phyloP scores from a whole-genome alignment of 2,888 invertebrate genomes.

The Conus canariensis region DNA sequence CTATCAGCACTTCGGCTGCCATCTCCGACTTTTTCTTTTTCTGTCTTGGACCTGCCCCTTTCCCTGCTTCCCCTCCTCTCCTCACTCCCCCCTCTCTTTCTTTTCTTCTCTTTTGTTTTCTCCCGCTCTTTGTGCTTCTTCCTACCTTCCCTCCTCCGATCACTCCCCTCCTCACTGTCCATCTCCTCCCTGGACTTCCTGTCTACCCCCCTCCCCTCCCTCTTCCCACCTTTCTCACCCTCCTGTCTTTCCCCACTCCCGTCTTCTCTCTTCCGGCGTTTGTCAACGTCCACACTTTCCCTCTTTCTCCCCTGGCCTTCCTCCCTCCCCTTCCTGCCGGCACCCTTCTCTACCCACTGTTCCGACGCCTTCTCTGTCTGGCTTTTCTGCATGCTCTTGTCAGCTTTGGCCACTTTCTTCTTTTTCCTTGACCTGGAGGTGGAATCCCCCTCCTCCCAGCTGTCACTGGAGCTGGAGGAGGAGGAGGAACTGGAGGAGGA shows the following conservation, averaged over 20 bases:
- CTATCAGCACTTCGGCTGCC: slow-evolving; percentile 53
- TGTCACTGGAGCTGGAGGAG: slow-evolving; percentile 56
- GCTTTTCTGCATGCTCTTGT: slow-evolving; percentile 40
- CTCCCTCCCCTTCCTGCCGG: slow-evolving; percentile 39
- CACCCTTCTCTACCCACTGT: slow-evolving; percentile 40
- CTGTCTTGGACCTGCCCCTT: slow-evolving; percentile 39
- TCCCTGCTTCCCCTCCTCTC: slow-evolving; percentile 21
- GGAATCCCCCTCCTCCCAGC: slow-evolving; percentile 46
- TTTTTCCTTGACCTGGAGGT: slow-evolving; percentile 45
- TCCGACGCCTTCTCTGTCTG: slow-evolving; percentile 44
- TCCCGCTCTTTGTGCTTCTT: slow-evolving; percentile 50
- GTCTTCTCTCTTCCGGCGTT: slow-evolving; percentile 40
- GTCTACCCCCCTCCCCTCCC: slow-evolving; percentile 41
- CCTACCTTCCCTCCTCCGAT: neutral
- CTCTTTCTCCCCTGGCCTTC: slow-evolving; percentile 42
- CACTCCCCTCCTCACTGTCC: slow-evolving; percentile 22
- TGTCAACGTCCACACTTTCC: slow-evolving; percentile 13
- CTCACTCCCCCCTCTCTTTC: slow-evolving; percentile 5
- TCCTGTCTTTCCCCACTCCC: slow-evolving; percentile 33
- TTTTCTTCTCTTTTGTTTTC: slow-evolving; percentile 48
- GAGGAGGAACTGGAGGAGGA: slow-evolving; percentile 57
- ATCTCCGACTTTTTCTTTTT: neutral
- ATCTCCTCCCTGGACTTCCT: slow-evolving; percentile 4
- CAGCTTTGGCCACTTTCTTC: slow-evolving; percentile 44
- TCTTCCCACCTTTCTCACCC: slow-evolving; percentile 40